Percentiles rank a stretch among this genome's conserved stretches.
These are phyloP conservation scores for Drosophila austrosaltans DNA, from an alignment of 2,888 invertebrate species.

Conservation along the genomic window DNA sequence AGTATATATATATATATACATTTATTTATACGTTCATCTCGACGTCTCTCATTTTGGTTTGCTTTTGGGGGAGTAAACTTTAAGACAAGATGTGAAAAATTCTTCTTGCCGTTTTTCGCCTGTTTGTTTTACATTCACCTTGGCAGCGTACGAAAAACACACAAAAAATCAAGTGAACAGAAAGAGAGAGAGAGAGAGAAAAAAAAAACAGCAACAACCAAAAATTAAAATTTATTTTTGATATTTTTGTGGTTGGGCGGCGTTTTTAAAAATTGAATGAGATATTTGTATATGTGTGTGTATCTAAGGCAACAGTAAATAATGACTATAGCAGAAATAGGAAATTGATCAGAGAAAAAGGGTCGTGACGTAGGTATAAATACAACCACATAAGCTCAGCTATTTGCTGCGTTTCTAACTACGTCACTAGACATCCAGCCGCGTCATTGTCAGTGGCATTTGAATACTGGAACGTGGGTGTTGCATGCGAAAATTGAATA, in stretches of 20 bases:
- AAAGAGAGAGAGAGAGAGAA: neutral
- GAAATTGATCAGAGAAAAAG: neutral
- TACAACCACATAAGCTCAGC: neutral
- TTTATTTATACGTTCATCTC: constrained; percentile 13
- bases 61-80: constrained; percentile 30
- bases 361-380: neutral
- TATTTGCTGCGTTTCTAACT: neutral
- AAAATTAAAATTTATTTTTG: constrained; percentile 63
- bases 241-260: constrained; percentile 24
- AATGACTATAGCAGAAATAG: constrained; percentile 13
- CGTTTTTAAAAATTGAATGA: constrained; percentile 36
- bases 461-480: no score
- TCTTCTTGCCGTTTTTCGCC: constrained; percentile 34
- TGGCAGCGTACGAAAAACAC: constrained; percentile 65
- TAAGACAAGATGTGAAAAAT: constrained; percentile 60
- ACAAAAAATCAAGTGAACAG: constrained; percentile 39
- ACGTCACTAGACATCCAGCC: neutral
- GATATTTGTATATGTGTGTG: constrained; percentile 18
- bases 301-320: constrained; percentile 25
- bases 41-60: constrained; percentile 16
- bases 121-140: constrained; percentile 74
- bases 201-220: constrained; percentile 14
- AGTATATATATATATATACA: constrained; percentile 5
- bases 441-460: neutral
- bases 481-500: no score